Evolutionary conservation across 1,140 invertebrate genomes (phyloP).

Genomic region (Lordiphosa clarofinis): DNA sequence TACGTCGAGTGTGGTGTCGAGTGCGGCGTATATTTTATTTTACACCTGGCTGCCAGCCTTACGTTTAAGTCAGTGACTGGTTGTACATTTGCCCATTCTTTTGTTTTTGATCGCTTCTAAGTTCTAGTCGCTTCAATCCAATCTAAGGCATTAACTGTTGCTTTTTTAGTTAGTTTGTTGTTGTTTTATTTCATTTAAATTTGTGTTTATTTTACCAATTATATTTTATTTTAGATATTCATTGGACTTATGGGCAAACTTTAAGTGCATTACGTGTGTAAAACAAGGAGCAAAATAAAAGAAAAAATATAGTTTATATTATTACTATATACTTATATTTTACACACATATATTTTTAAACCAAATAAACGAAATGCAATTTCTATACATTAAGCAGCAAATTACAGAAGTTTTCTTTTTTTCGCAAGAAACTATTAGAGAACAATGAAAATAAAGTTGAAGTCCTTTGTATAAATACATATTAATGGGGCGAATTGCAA

Average conservation of each 20-base stretch:
- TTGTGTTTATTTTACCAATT: slow-evolving; percentile 15
- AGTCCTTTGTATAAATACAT: no score
- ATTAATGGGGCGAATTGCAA: no score
- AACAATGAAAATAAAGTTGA: no score
- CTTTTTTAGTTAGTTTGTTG: no score
- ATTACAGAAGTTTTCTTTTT: no score
- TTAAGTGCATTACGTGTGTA: slow-evolving; percentile 53
- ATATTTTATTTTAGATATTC: no score
- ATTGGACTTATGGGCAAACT: slow-evolving; percentile 19
- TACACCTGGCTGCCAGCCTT: slow-evolving; percentile 82
- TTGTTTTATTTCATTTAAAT: slow-evolving; percentile 8
- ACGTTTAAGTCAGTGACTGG: slow-evolving; percentile 3
- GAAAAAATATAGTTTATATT: slow-evolving; percentile 27
- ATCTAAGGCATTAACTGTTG: no score
- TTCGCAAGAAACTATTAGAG: no score
- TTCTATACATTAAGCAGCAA: slow-evolving; percentile 31
- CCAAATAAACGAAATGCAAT: slow-evolving; percentile 75
- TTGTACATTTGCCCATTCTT: not conserved
- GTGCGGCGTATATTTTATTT: slow-evolving; percentile 90
- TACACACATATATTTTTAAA: slow-evolving; percentile 58
- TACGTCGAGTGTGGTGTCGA: slow-evolving; percentile 84
- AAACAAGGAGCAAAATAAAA: slow-evolving; percentile 8
- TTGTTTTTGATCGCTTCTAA: slow-evolving; percentile 25
- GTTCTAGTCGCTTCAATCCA: slow-evolving; percentile 41
- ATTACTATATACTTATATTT: slow-evolving; percentile 35